These are phyloP conservation scores for Tuta absoluta DNA, from an alignment of 2,888 invertebrate species.

Conservation along the genomic window DNA sequence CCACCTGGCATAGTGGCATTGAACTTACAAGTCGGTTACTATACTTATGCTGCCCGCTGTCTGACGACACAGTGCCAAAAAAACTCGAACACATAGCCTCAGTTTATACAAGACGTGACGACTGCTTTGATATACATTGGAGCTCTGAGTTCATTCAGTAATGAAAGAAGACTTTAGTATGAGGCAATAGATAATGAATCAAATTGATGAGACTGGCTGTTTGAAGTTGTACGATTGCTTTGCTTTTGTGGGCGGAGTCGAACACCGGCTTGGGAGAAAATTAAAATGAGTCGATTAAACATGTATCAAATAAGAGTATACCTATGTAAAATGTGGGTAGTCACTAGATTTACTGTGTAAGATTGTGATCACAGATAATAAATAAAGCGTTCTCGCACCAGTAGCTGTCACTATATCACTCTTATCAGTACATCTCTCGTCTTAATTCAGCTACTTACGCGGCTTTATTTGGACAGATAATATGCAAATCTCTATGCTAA, in stretches of 20 bases:
- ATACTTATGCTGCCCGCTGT: constrained; percentile 37
- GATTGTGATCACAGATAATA: constrained; percentile 26
- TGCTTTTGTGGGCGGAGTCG: background rate
- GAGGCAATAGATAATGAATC: background rate
- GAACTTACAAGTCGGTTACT: constrained; percentile 52
- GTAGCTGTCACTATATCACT: constrained; percentile 30
- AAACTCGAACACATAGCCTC: constrained; percentile 44
- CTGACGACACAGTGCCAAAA: constrained; percentile 53
- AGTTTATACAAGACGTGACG: background rate
- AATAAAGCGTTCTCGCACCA: constrained; percentile 25
- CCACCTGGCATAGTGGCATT: constrained; percentile 69
- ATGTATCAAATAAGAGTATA: constrained; percentile 3
- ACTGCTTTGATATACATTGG: constrained; percentile 1
- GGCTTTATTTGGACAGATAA: background rate
- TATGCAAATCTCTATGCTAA: constrained; percentile 10
- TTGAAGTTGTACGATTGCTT: background rate
- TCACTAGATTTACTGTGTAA: constrained; percentile 22
- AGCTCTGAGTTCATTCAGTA: background rate
- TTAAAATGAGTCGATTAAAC: background rate
- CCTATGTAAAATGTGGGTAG: background rate
- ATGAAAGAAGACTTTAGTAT: background rate
- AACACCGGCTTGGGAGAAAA: background rate
- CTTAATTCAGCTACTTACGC: constrained; percentile 15
- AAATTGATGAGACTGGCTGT: background rate
- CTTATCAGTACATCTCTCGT: constrained; percentile 23